Evolutionary conservation across 2,888 invertebrate species (phyloP).

Genomic region (Ophonus ardosiacus): DNA sequence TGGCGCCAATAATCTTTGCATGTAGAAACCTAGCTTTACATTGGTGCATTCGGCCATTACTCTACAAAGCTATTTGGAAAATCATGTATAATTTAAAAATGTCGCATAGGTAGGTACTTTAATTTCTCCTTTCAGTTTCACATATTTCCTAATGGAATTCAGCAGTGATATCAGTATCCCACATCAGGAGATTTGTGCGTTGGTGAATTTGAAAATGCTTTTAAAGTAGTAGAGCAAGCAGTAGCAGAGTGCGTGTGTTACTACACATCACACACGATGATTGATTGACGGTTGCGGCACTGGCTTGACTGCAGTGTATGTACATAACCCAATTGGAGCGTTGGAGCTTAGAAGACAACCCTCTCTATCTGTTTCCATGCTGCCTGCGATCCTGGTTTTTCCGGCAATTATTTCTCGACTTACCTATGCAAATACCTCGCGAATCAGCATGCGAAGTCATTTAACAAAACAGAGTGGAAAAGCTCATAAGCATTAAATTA

Average conservation of each 20-base stretch:
- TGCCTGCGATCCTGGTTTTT: constrained; percentile 7
- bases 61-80: no score
- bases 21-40: no score
- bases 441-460: constrained; percentile 47
- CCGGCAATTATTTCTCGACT: constrained; percentile 28
- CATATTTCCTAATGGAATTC: background rate
- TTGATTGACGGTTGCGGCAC: constrained; percentile 10
- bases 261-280: background rate
- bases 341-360: background rate
- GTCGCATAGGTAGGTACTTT: no score
- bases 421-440: constrained; percentile 40
- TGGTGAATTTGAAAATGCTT: background rate
- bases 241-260: background rate
- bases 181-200: background rate
- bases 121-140: no score
- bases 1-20: no score
- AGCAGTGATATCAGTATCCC: background rate
- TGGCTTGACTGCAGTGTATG: background rate
- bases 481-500: constrained; percentile 47
- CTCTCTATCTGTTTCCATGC: background rate
- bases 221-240: background rate
- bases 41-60: no score
- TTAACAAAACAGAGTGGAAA: constrained; percentile 36
- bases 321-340: constrained; percentile 44
- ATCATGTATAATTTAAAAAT: no score